Percentiles rank a stretch among this genome's conserved stretches.
Evolutionary conservation across 2,797 vertebrate species (phyloP).

Genomic region (Linurgus olivaceus): DNA sequence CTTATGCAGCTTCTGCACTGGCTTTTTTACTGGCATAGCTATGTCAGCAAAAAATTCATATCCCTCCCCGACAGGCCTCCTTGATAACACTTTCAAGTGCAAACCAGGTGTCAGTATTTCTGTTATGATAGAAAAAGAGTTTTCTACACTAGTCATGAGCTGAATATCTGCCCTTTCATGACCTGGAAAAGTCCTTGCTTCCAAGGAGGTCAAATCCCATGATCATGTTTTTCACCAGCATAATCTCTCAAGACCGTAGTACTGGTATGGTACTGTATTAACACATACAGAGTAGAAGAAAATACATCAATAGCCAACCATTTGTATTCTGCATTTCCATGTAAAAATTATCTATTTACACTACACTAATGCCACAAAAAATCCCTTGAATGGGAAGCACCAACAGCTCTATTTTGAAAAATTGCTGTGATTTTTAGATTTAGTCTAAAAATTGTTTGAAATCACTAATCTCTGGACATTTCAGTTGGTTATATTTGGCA

Average conservation of each 20-base stretch:
- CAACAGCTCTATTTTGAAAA: neutral
- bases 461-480: neutral
- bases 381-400: neutral
- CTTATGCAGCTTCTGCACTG: neutral
- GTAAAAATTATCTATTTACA: neutral
- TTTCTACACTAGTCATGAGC: neutral
- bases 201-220: conserved; percentile 3
- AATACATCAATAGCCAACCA: neutral
- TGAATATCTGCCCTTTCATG: neutral
- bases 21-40: neutral
- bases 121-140: neutral
- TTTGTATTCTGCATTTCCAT: neutral
- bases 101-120: conserved; percentile 27
- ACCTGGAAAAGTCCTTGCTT: conserved; percentile 1
- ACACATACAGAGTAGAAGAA: neutral
- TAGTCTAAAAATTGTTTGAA: neutral
- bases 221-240: neutral
- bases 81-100: conserved; percentile 40
- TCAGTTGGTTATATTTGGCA: neutral
- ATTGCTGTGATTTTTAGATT: neutral
- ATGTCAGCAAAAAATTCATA: conserved; percentile 39
- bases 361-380: neutral
- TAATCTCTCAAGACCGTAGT: neutral
- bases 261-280: neutral
- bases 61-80: neutral